Conservation (phyloP, 2,797 vertebrate genomes). For the Neostethus bicornis region DNA sequence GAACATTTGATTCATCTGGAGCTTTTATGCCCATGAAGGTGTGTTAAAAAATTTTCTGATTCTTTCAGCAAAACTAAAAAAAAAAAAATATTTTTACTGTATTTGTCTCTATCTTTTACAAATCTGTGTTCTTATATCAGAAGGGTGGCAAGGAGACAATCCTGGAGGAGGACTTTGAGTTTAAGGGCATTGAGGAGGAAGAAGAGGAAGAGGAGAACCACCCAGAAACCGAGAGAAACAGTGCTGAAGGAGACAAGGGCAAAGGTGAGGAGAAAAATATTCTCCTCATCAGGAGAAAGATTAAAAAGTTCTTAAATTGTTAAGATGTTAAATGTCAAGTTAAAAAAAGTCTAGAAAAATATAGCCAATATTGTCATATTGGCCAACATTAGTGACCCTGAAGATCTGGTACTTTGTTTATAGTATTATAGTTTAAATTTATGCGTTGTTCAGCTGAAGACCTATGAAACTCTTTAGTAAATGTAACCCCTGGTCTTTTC, state of each 20-base stretch:
- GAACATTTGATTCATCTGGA: conserved; percentile 92
- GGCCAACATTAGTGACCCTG: too few relatives aligned
- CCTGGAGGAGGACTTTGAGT: conserved; percentile 88
- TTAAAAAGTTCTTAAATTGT: too few relatives aligned
- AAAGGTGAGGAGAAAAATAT: conserved; percentile 56
- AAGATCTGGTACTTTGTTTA: too few relatives aligned
- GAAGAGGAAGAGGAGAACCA: conserved; percentile 78
- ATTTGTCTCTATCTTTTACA: neutral
- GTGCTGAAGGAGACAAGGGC: conserved; percentile 70
- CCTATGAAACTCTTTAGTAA: too few relatives aligned
- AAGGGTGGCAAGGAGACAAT: conserved; percentile 89
- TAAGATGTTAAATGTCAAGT: too few relatives aligned
- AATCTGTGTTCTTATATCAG: conserved; percentile 58
- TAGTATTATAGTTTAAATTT: too few relatives aligned
- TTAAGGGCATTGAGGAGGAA: conserved; percentile 88
- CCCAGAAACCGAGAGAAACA: conserved; percentile 56
- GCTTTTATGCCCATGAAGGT: conserved; percentile 89
- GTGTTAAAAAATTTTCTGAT: neutral
- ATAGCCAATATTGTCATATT: too few relatives aligned
- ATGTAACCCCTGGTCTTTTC: too few relatives aligned
- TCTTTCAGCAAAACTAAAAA: too few relatives aligned
- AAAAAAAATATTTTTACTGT: neutral
- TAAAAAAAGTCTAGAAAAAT: too few relatives aligned
- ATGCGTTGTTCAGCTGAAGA: too few relatives aligned
- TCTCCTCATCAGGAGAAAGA: too few relatives aligned